Evolutionary conservation across 2,797 vertebrate genomes (phyloP).

Genomic region (Gymnodraco acuticeps): DNA sequence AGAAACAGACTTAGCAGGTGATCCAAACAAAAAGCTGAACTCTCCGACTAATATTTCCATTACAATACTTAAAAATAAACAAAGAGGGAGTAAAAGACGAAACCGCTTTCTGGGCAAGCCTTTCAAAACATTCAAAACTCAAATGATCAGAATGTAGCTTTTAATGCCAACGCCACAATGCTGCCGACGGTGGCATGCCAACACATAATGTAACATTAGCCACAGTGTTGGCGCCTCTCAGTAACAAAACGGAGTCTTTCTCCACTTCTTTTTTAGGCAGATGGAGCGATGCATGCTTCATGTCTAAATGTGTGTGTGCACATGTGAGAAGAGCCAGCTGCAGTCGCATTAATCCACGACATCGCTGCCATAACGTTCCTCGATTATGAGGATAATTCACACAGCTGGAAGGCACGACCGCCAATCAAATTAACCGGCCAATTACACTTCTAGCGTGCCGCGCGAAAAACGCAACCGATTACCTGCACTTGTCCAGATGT

Average conservation of each 20-base stretch:
- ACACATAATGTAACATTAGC: background rate
- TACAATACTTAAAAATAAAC: background rate
- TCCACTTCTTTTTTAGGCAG: background rate
- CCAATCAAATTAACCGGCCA: slow-evolving; percentile 71
- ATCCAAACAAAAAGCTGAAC: background rate
- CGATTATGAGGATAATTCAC: slow-evolving; percentile 21
- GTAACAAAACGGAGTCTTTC: background rate
- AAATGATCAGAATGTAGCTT: background rate
- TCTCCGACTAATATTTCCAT: background rate
- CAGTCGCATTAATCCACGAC: slow-evolving; percentile 14
- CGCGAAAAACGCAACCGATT: slow-evolving; percentile 35
- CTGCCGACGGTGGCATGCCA: background rate
- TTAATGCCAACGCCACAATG: background rate
- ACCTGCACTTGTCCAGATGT: slow-evolving; percentile 53
- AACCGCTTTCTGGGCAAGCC: background rate
- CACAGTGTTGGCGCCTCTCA: background rate
- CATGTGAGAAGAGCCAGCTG: slow-evolving; percentile 34
- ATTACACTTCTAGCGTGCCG: slow-evolving; percentile 64
- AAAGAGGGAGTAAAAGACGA: background rate
- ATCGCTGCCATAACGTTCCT: slow-evolving; percentile 10
- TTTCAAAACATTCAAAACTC: background rate
- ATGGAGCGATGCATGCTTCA: background rate
- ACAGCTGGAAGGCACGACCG: slow-evolving; percentile 59
- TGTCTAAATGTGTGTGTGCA: background rate
- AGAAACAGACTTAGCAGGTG: background rate